Percentiles rank a stretch among this genome's conserved stretches.
Evolutionary conservation across 2,113 vertebrate genomes (phyloP).

Genomic region (Rhabdomys dilectus): DNA sequence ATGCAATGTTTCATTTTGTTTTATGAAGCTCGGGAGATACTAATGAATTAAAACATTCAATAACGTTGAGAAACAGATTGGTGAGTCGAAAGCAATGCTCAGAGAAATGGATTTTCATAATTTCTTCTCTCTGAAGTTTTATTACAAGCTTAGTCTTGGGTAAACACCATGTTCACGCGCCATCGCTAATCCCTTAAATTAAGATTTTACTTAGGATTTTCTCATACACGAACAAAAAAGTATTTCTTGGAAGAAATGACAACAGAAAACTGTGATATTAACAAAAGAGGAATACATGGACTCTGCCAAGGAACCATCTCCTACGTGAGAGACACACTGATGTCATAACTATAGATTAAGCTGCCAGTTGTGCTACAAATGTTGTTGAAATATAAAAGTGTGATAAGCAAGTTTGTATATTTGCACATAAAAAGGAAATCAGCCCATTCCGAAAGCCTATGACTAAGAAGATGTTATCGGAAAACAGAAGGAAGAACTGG

Average conservation of each 20-base stretch:
- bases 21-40: conserved; percentile 8
- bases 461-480: conserved; percentile 12
- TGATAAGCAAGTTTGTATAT: conserved; percentile 30
- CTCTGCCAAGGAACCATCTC: conserved; percentile 39
- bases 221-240: conserved; percentile 42
- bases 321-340: not conserved
- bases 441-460: not conserved
- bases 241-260: conserved; percentile 47
- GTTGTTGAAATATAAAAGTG: conserved; percentile 24
- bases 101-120: conserved; percentile 24
- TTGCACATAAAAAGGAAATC: conserved; percentile 37
- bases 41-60: conserved; percentile 51
- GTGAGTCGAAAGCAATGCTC: conserved; percentile 21
- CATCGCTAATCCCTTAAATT: conserved; percentile 45
- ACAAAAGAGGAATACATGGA: conserved; percentile 50
- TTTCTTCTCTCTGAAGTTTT: conserved; percentile 47
- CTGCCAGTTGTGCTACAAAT: not conserved
- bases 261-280: conserved; percentile 49
- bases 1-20: conserved; percentile 38
- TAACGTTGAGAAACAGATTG: conserved; percentile 16
- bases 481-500: conserved; percentile 49
- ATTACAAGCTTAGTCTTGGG: conserved; percentile 20
- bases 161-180: conserved; percentile 8
- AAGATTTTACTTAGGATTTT: conserved; percentile 54
- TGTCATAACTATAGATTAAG: conserved; percentile 17